phyloP scores from a whole-genome alignment of 2,113 vertebrate genomes.

The Ameiurus melas region DNA sequence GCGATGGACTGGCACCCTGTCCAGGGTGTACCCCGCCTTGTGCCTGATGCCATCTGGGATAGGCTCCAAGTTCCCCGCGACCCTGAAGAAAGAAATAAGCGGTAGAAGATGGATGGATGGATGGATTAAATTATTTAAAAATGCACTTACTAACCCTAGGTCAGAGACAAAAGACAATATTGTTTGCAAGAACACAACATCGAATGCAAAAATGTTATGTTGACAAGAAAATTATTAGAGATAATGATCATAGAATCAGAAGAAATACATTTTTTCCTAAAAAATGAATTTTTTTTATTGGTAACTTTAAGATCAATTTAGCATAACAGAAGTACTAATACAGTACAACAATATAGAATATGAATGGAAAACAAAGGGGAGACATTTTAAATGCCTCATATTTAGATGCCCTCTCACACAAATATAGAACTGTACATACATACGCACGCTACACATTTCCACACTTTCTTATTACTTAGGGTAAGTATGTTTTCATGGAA shows the following conservation, averaged over 20 bases:
- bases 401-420: constrained; percentile 23
- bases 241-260: neutral
- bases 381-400: constrained; percentile 28
- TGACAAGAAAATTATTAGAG: neutral
- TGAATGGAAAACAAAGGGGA: constrained; percentile 39
- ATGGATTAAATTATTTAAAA: neutral
- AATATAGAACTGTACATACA: constrained; percentile 18
- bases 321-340: constrained; percentile 52
- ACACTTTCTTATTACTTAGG: constrained; percentile 18
- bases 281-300: constrained; percentile 54
- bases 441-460: constrained; percentile 24
- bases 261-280: constrained; percentile 24
- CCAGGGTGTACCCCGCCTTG: too few species aligned
- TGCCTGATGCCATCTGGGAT: too few species aligned
- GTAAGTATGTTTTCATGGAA: neutral
- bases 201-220: neutral
- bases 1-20: too few species aligned
- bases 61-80: too few species aligned
- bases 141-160: neutral
- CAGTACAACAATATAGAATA: constrained; percentile 49
- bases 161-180: neutral
- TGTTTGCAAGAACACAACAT: neutral
- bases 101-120: too few species aligned
- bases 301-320: constrained; percentile 44
- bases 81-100: too few species aligned